These are phyloP conservation scores for Salticus scenicus DNA, from an alignment of 2,888 invertebrate genomes.

Conservation along the genomic window DNA sequence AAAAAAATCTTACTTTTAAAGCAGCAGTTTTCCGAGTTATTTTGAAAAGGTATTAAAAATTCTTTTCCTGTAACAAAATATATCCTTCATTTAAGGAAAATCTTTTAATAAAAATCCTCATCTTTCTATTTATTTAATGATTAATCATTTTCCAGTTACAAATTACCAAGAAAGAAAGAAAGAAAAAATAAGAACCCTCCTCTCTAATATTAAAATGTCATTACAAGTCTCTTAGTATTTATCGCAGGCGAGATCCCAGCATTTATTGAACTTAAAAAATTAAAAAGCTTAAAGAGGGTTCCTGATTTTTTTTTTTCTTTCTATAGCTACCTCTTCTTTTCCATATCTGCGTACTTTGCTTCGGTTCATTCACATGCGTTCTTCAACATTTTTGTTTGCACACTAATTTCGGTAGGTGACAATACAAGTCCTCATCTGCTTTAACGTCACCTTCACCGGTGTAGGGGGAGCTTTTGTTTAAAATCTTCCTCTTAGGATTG, in stretches of 20 bases:
- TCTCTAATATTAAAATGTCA: slow-evolving; percentile 57
- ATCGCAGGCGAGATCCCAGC: slow-evolving; percentile 36
- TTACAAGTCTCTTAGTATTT: slow-evolving; percentile 47
- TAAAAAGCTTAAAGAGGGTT: too few species aligned
- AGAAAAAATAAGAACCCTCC: neutral
- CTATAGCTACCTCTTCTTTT: neutral
- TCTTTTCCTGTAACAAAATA: neutral
- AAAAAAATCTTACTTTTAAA: too few species aligned
- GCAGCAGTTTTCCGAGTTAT: too few species aligned
- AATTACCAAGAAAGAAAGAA: too few species aligned
- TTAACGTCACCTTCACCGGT: slow-evolving; percentile 25
- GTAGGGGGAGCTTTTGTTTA: slow-evolving; percentile 37
- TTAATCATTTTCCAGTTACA: slow-evolving; percentile 51
- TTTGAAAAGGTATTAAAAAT: too few species aligned
- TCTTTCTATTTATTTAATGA: slow-evolving; percentile 41
- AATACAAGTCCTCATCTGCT: slow-evolving; percentile 26
- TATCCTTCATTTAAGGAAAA: neutral
- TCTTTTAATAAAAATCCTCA: neutral
- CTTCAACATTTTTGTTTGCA: slow-evolving; percentile 35
- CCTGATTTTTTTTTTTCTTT: slow-evolving; percentile 24
- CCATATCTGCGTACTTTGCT: slow-evolving; percentile 26
- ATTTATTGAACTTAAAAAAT: slow-evolving; percentile 1
- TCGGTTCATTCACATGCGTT: slow-evolving; percentile 23
- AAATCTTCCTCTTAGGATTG: too few species aligned
- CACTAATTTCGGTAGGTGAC: slow-evolving; percentile 45